phyloP scores from a whole-genome alignment of 2,113 vertebrate genomes.

The Blennius ocellaris region DNA sequence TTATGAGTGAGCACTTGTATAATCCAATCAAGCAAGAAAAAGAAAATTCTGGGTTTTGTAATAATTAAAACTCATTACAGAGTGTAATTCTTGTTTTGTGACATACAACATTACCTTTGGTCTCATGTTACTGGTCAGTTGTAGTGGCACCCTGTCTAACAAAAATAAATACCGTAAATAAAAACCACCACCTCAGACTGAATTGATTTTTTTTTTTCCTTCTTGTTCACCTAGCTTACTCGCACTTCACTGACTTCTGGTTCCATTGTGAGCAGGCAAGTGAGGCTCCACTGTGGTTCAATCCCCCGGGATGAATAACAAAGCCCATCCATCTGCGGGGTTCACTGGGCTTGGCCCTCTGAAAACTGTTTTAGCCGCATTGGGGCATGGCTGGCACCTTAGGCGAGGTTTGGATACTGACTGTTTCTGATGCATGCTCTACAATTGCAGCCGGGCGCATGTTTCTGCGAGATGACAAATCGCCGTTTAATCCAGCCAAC shows the following conservation, averaged over 20 bases:
- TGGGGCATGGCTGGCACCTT: not conserved
- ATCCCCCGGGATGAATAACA: conserved; percentile 52
- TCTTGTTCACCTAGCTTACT: conserved; percentile 11
- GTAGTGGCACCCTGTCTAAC: not conserved
- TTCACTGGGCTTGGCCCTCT: conserved; percentile 10
- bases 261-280: conserved; percentile 30
- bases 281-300: conserved; percentile 20
- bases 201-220: conserved; percentile 14
- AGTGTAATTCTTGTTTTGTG: not conserved
- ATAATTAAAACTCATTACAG: too few relatives aligned
- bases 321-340: conserved; percentile 40
- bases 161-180: too few relatives aligned
- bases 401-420: conserved; percentile 8
- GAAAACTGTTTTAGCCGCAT: conserved; percentile 21
- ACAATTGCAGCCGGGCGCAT: conserved; percentile 6
- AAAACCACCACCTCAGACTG: conserved; percentile 34
- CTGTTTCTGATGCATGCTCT: conserved; percentile 37
- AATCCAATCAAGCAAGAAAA: too few relatives aligned
- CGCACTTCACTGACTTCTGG: conserved; percentile 40
- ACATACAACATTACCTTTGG: not conserved
- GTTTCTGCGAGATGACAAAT: conserved; percentile 1
- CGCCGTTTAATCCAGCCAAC: too few relatives aligned
- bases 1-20: not conserved
- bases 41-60: too few relatives aligned
- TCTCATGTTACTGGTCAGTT: conserved; percentile 18